Evolutionary conservation across 2,797 vertebrate genomes (phyloP).

Genomic region (Dendrocincla tyrannina): DNA sequence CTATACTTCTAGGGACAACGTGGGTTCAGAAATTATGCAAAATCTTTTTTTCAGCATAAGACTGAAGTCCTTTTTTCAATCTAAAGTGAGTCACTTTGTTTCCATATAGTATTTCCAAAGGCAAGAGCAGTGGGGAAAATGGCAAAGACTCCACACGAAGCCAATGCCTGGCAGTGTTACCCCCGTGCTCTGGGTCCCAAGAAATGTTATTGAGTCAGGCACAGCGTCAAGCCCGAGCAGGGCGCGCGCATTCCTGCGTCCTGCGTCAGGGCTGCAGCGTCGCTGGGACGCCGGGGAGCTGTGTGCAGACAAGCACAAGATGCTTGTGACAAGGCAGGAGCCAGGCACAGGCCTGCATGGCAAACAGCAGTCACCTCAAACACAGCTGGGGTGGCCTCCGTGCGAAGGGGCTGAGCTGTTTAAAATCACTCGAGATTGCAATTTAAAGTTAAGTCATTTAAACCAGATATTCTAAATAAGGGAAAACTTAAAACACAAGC

Average conservation of each 20-base stretch:
- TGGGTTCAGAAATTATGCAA: neutral
- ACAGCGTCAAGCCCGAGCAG: neutral
- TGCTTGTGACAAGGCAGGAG: neutral
- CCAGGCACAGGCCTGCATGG: neutral
- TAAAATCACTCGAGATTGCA: neutral
- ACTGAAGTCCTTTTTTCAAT: neutral
- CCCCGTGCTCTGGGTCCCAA: neutral
- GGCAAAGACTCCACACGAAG: neutral
- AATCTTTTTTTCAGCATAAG: neutral
- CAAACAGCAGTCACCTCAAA: neutral
- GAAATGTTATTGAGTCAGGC: neutral
- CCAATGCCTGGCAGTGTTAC: fast-evolving
- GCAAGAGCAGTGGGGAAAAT: neutral
- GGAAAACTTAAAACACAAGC: neutral
- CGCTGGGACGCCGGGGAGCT: neutral
- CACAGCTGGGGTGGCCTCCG: neutral
- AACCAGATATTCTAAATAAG: neutral
- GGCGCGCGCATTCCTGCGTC: neutral
- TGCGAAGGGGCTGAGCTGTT: neutral
- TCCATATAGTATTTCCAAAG: neutral
- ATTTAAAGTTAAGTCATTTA: neutral
- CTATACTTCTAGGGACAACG: neutral
- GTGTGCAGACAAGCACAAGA: neutral
- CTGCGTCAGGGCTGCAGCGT: neutral
- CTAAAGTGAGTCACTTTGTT: neutral